Percentiles rank a stretch among this genome's conserved stretches.
These are phyloP conservation scores for Siderastrea siderea DNA, from an alignment of 92 coral and sea anemone species.

Conservation along the genomic window DNA sequence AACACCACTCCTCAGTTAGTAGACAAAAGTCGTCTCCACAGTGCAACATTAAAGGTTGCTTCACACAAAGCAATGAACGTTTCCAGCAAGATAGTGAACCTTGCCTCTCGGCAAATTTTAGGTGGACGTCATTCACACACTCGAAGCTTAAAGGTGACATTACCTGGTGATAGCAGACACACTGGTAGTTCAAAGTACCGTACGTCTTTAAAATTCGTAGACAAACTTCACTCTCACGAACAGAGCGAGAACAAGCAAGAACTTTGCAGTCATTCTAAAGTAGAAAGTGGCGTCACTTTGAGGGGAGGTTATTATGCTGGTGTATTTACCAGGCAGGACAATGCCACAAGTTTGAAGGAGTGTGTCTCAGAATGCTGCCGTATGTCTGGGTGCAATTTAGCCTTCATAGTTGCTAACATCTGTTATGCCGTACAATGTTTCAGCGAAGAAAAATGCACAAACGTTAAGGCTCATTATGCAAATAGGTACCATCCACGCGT, in stretches of 20 bases:
- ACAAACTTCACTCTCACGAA: background rate
- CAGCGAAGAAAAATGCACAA: conserved; percentile 56
- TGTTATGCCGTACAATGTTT: conserved; percentile 81
- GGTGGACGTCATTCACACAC: background rate
- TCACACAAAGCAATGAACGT: background rate
- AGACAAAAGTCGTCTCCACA: background rate
- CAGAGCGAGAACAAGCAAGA: background rate
- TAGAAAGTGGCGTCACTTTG: conserved; percentile 50
- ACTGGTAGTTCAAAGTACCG: background rate
- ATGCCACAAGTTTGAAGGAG: conserved; percentile 34
- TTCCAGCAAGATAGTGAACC: background rate
- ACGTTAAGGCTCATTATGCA: conserved; percentile 69
- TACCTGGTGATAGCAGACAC: background rate
- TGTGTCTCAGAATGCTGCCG: conserved; percentile 73
- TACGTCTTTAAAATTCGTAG: background rate
- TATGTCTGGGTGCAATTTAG: conserved; percentile 65
- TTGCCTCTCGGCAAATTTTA: background rate
- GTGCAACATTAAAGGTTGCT: background rate
- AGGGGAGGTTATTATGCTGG: conserved; percentile 82
- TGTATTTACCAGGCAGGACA: conserved; percentile 47
- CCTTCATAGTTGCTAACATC: conserved; percentile 58
- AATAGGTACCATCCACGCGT: conserved; percentile 77
- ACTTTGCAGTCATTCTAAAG: conserved; percentile 21
- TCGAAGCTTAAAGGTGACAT: background rate
- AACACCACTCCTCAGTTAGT: background rate